phyloP scores from a whole-genome alignment of 2,888 invertebrate species.

The Sinotaia quadrata region DNA sequence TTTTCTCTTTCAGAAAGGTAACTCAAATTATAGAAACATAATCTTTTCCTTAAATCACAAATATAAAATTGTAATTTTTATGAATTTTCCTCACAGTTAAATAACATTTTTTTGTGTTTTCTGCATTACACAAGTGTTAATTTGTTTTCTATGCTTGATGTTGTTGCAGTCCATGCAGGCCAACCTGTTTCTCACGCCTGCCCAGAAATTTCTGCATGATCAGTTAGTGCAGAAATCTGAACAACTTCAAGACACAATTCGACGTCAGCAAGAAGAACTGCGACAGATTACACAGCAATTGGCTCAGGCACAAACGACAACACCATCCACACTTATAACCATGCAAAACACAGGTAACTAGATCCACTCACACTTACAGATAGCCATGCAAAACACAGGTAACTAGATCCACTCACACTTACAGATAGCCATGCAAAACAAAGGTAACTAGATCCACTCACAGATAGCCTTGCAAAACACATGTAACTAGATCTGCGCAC shows the following conservation, averaged over 20 bases:
- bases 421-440: constrained; percentile 14
- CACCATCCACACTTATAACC: constrained; percentile 8
- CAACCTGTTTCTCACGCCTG: constrained; percentile 54
- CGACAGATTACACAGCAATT: constrained; percentile 58
- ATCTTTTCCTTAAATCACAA: too few relatives aligned
- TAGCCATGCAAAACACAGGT: constrained; percentile 22
- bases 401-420: background rate
- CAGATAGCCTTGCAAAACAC: constrained; percentile 15
- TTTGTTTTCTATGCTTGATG: too few relatives aligned
- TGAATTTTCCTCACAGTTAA: too few relatives aligned
- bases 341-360: constrained; percentile 16
- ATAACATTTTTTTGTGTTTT: too few relatives aligned
- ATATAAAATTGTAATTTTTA: too few relatives aligned
- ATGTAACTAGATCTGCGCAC: too few relatives aligned
- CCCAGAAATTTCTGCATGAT: constrained; percentile 58
- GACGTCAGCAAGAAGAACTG: constrained; percentile 60
- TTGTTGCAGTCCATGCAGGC: constrained; percentile 31
- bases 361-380: background rate
- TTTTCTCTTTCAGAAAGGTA: too few relatives aligned
- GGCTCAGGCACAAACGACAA: constrained; percentile 32
- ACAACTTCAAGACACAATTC: constrained; percentile 57
- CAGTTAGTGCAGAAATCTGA: constrained; percentile 59
- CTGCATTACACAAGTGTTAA: too few relatives aligned
- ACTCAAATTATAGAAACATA: too few relatives aligned
- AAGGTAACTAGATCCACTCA: background rate